Conservation (phyloP, 2,797 vertebrate species). For the Gastrophryne carolinensis region DNA sequence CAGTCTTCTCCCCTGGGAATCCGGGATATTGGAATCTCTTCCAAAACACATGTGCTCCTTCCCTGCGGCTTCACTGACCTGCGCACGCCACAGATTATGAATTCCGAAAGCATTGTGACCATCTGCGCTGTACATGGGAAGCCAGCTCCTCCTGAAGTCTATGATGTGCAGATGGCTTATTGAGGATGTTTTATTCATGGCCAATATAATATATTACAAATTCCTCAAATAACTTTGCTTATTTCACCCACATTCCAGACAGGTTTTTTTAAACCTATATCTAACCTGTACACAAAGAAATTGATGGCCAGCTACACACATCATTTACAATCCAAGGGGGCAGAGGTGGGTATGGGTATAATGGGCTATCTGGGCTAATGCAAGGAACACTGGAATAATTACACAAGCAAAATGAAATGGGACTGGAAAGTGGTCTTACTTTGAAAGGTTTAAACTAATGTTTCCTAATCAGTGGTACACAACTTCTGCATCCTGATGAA, state of each 20-base stretch:
- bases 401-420: too few relatives aligned
- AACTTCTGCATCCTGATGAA: too few relatives aligned
- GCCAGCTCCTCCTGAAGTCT: neutral
- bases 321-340: too few relatives aligned
- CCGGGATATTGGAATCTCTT: slow-evolving; percentile 8
- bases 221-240: slow-evolving; percentile 13
- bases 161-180: neutral
- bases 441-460: too few relatives aligned
- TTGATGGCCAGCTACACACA: too few relatives aligned
- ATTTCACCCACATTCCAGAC: neutral
- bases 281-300: too few relatives aligned
- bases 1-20: neutral
- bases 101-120: slow-evolving; percentile 6
- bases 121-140: slow-evolving; percentile 15
- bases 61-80: neutral
- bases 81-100: slow-evolving; percentile 5
- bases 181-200: slow-evolving; percentile 26
- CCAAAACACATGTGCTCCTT: neutral
- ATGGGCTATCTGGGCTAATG: too few relatives aligned
- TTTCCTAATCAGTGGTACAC: too few relatives aligned
- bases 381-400: too few relatives aligned
- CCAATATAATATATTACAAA: slow-evolving; percentile 3
- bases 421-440: too few relatives aligned
- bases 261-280: neutral
- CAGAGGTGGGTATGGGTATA: too few relatives aligned